Percentiles rank a stretch among this genome's conserved stretches.
Evolutionary conservation across 2,888 invertebrate species (phyloP).

Genomic region (Leucozona laternaria): DNA sequence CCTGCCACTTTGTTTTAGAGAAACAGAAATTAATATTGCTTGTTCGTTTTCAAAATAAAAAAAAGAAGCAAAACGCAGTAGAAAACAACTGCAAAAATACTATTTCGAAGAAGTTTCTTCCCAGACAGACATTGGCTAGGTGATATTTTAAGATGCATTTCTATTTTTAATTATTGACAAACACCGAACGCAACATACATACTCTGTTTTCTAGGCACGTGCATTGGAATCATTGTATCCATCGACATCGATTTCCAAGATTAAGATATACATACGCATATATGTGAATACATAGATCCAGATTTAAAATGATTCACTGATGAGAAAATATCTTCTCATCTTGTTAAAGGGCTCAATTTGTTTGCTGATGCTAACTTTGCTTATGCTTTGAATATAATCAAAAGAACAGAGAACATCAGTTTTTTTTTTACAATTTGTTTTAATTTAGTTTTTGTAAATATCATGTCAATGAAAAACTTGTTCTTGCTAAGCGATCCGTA

Average conservation of each 20-base stretch:
- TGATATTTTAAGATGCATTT: conserved; percentile 64
- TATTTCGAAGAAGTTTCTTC: conserved; percentile 32
- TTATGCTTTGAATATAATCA: conserved; percentile 46
- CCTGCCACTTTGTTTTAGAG: conserved; percentile 13
- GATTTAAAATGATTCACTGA: conserved; percentile 56
- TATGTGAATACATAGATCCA: conserved; percentile 7
- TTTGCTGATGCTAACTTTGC: conserved; percentile 33
- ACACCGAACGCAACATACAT: conserved; percentile 13
- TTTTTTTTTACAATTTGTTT: conserved; percentile 15
- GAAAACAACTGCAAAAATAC: conserved; percentile 30
- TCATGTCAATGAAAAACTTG: conserved; percentile 69
- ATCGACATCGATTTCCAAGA: conserved; percentile 22
- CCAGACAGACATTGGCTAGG: conserved; percentile 38
- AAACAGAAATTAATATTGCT: not conserved
- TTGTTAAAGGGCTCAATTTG: conserved; percentile 55
- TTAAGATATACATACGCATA: not conserved
- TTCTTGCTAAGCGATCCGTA: conserved; percentile 66
- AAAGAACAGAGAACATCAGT: conserved; percentile 27
- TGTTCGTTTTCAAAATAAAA: no score
- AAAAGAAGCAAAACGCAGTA: conserved; percentile 13
- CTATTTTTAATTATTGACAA: conserved; percentile 58
- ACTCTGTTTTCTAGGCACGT: conserved; percentile 39
- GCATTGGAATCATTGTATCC: conserved; percentile 22
- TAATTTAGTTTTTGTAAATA: conserved; percentile 31
- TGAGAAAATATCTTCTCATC: conserved; percentile 54